Conservation (phyloP, 2,797 vertebrate genomes). For the Onychomys torridus region DNA sequence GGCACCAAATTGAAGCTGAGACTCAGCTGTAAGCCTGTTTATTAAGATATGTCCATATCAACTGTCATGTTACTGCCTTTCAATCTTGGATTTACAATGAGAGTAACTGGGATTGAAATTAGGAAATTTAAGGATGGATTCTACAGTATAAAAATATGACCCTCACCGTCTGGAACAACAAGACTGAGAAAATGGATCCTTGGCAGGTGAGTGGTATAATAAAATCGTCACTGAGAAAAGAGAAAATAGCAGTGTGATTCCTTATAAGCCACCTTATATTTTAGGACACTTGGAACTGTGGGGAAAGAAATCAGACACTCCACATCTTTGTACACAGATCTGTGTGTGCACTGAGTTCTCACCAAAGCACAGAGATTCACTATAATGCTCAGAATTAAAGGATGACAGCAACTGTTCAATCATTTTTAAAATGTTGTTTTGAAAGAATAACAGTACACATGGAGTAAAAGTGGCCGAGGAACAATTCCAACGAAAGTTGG, state of each 20-base stretch:
- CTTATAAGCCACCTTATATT: slow-evolving; percentile 23
- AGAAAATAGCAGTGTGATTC: slow-evolving; percentile 59
- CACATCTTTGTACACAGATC: slow-evolving; percentile 4
- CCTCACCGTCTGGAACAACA: neutral
- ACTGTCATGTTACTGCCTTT: slow-evolving; percentile 77
- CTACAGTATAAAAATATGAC: slow-evolving; percentile 18
- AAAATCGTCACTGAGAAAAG: neutral
- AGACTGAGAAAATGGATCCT: neutral
- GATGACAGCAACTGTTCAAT: slow-evolving; percentile 40
- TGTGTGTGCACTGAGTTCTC: neutral
- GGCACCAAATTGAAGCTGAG: slow-evolving; percentile 83
- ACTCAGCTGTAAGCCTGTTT: slow-evolving; percentile 69
- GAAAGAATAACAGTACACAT: neutral
- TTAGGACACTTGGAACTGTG: slow-evolving; percentile 44
- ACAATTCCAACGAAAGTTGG: neutral
- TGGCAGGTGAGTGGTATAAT: neutral
- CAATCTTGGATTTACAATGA: slow-evolving; percentile 64
- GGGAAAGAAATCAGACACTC: neutral
- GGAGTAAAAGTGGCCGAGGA: neutral
- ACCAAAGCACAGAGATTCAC: neutral
- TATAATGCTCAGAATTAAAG: slow-evolving; percentile 69
- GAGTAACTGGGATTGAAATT: slow-evolving; percentile 18
- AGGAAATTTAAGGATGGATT: neutral
- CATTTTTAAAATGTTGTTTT: neutral
- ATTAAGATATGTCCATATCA: slow-evolving; percentile 84